These are phyloP conservation scores for Brachylomia viminalis DNA, from an alignment of 2,888 invertebrate species.

Conservation along the genomic window DNA sequence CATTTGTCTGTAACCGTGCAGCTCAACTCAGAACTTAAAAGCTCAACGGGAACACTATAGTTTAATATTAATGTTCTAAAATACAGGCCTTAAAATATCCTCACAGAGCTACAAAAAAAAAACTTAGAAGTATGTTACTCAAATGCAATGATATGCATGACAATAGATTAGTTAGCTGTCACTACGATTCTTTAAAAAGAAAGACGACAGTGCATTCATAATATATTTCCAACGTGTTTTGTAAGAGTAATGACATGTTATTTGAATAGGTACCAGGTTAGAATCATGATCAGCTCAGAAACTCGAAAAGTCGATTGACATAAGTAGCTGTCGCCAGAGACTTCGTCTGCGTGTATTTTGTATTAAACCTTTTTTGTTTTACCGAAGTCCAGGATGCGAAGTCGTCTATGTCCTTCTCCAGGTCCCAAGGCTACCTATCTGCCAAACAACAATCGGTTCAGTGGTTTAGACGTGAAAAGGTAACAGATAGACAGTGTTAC, in stretches of 20 bases:
- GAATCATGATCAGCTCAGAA: background rate
- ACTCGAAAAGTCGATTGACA: background rate
- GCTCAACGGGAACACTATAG: background rate
- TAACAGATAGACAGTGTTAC: no score
- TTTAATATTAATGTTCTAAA: background rate
- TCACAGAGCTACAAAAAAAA: background rate
- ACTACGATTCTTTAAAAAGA: background rate
- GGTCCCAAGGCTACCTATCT: no score
- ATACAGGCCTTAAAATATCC: background rate
- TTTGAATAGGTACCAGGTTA: background rate
- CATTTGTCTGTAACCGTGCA: no score
- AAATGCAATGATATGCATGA: conserved; percentile 12
- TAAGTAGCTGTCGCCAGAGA: background rate
- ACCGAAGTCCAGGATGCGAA: no score
- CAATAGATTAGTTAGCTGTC: background rate
- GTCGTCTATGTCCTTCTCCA: no score
- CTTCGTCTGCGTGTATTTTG: background rate
- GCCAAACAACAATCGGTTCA: no score
- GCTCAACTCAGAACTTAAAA: no score
- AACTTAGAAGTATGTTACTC: background rate
- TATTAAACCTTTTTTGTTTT: no score
- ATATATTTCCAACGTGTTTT: background rate
- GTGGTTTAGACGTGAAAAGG: no score
- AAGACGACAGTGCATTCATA: conserved; percentile 4
- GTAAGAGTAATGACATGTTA: background rate